Percentiles rank a stretch among this genome's conserved stretches.
Evolutionary conservation across 2,113 vertebrate genomes (phyloP).

Genomic region (Fulmarus glacialis): DNA sequence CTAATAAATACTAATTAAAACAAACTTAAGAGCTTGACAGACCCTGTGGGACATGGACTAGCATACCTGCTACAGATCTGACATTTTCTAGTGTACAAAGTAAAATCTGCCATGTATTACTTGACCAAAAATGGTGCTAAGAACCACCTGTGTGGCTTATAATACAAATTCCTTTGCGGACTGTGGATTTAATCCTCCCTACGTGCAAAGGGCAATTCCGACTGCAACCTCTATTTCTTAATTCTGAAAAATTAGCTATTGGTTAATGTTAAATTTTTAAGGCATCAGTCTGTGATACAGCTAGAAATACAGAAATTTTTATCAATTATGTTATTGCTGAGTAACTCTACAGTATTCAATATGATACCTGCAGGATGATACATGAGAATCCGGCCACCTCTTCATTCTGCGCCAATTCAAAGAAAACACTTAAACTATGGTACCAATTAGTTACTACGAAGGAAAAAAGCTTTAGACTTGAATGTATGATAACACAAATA

Average conservation of each 20-base stretch:
- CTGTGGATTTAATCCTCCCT: not conserved
- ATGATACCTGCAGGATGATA: not conserved
- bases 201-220: not conserved
- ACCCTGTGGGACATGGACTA: not conserved
- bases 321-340: not conserved
- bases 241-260: not conserved
- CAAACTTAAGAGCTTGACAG: not conserved
- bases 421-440: not conserved
- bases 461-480: not conserved
- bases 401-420: not conserved
- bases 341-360: not conserved
- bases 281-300: not conserved
- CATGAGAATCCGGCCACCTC: not conserved
- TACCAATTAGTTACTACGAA: not conserved
- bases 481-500: not conserved
- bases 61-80: not conserved
- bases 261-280: not conserved
- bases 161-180: not conserved
- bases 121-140: not conserved
- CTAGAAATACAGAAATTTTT: not conserved
- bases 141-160: rapidly evolving
- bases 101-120: not conserved
- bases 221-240: not conserved
- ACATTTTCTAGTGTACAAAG: not conserved
- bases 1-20: not conserved